These are phyloP conservation scores for Mustelus asterias DNA, from an alignment of 2,113 vertebrate species.

Conservation along the genomic window DNA sequence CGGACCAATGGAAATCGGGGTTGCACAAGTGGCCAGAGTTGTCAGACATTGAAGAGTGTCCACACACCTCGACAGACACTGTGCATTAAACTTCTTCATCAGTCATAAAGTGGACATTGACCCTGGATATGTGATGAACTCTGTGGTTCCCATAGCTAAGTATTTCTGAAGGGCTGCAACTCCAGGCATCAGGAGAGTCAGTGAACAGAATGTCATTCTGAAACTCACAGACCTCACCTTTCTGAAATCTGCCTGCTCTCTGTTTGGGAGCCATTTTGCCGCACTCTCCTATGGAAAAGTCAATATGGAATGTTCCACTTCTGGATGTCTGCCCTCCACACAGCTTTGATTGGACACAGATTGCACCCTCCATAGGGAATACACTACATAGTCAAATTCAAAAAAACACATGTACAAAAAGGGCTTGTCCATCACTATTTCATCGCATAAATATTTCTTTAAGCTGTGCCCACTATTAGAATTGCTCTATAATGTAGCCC, in stretches of 20 bases:
- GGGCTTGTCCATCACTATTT: constrained; percentile 9
- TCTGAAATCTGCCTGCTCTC: not conserved
- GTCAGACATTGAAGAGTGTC: not conserved
- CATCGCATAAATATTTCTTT: constrained; percentile 28
- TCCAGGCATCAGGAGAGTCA: not conserved
- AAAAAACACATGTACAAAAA: constrained; percentile 30
- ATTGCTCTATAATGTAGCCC: constrained; percentile 21
- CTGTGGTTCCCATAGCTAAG: not conserved
- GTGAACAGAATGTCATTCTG: not conserved
- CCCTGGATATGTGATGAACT: not conserved
- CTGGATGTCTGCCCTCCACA: constrained; percentile 19
- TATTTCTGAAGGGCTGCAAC: too few relatives aligned
- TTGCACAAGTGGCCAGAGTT: not conserved
- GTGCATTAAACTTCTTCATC: not conserved
- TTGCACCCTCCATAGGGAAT: not conserved
- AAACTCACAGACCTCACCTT: not conserved
- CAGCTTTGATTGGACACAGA: constrained; percentile 32
- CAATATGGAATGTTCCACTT: not conserved
- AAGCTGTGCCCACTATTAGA: constrained; percentile 19
- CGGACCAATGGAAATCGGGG: not conserved
- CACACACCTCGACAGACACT: too few relatives aligned
- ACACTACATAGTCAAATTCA: constrained; percentile 25
- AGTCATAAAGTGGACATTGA: too few relatives aligned
- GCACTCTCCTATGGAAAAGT: constrained; percentile 29
- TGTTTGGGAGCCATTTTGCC: constrained; percentile 29